Percentiles rank a stretch among this genome's conserved stretches.
These are phyloP conservation scores for Rhorus exstirpatorius DNA, from an alignment of 2,888 invertebrate species.

Conservation along the genomic window DNA sequence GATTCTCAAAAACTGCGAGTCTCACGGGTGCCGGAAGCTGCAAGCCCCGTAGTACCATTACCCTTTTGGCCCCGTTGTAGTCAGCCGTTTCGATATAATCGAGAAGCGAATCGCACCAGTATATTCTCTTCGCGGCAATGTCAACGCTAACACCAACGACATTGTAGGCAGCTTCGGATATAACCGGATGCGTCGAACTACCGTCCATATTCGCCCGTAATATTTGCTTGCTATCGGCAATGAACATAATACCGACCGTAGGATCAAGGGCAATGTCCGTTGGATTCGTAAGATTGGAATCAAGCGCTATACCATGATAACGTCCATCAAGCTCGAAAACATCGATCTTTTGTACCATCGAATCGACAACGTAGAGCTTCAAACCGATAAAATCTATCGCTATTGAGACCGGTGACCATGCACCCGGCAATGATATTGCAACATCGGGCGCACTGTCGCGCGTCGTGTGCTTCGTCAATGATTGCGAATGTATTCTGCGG, in stretches of 20 bases:
- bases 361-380: constrained; percentile 97
- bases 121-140: constrained; percentile 95
- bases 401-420: constrained; percentile 95
- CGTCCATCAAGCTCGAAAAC: constrained; percentile 95
- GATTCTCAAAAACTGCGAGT: constrained; percentile 94
- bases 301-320: constrained; percentile 96
- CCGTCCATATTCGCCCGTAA: constrained; percentile 98
- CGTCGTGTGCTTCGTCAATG: constrained; percentile 78
- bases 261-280: constrained; percentile 98
- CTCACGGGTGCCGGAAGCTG: constrained; percentile 95
- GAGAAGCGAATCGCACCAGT: constrained; percentile 98
- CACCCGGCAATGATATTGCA: constrained; percentile 92
- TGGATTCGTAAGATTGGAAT: constrained; percentile 96
- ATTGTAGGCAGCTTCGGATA: constrained; percentile 97
- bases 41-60: constrained; percentile 93
- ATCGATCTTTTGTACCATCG: constrained; percentile 97
- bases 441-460: constrained; percentile 83
- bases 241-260: constrained; percentile 94
- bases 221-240: constrained; percentile 94
- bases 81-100: constrained; percentile 99
- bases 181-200: constrained; percentile 92
- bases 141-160: constrained; percentile 97
- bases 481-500: constrained; percentile 90
- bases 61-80: constrained; percentile 94
- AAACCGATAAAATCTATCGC: constrained; percentile 99